Conservation (phyloP, 2,113 vertebrate genomes). For the Centropristis striata region DNA sequence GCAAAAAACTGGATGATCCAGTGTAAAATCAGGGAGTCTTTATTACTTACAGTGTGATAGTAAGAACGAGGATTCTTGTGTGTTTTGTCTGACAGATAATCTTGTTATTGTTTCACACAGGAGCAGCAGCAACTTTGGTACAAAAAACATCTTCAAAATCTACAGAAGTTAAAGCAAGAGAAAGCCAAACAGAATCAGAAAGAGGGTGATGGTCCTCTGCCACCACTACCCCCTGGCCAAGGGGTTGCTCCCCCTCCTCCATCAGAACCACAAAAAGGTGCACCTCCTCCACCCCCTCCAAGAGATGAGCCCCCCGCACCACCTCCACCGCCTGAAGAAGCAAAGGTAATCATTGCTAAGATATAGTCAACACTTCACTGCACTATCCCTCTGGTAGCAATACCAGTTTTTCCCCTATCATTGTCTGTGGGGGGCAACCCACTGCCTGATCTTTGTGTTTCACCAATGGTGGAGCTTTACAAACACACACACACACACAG, state of each 20-base stretch:
- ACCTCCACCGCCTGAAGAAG: slow-evolving; percentile 89
- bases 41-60: not conserved
- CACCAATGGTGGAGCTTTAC: no score
- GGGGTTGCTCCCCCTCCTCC: slow-evolving; percentile 80
- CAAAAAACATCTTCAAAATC: slow-evolving; percentile 94
- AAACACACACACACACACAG: no score
- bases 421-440: no score
- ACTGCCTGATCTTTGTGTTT: no score
- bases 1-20: not conserved
- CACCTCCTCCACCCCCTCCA: slow-evolving; percentile 88
- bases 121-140: slow-evolving; percentile 98
- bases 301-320: slow-evolving; percentile 88
- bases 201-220: slow-evolving; percentile 31
- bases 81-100: slow-evolving; percentile 1
- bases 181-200: slow-evolving; percentile 84
- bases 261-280: slow-evolving; percentile 78
- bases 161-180: slow-evolving; percentile 87
- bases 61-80: not conserved
- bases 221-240: not conserved
- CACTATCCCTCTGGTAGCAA: no score
- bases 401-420: no score
- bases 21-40: not conserved
- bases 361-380: not conserved
- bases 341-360: slow-evolving; percentile 48
- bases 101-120: slow-evolving; percentile 73